Conservation (phyloP, 2,113 vertebrate genomes). For the Oreocharis arfaki region DNA sequence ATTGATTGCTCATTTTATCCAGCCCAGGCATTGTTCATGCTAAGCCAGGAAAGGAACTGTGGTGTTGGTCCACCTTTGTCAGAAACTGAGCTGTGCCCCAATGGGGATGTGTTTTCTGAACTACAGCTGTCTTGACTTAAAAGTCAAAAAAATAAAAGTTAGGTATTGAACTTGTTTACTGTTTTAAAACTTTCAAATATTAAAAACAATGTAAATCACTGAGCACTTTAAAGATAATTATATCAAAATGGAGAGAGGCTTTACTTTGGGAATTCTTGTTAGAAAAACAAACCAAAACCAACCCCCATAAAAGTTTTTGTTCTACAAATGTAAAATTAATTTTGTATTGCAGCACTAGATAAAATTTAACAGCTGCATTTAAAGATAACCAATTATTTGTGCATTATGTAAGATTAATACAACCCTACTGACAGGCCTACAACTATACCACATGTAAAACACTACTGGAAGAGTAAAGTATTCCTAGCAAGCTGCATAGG, state of each 20-base stretch:
- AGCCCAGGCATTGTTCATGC: neutral
- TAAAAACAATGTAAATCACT: neutral
- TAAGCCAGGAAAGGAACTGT: neutral
- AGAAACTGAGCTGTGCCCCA: neutral
- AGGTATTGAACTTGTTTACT: neutral
- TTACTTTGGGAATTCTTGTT: neutral
- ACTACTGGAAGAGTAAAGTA: neutral
- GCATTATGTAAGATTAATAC: neutral
- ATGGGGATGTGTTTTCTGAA: neutral
- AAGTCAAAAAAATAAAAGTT: neutral
- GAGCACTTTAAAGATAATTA: neutral
- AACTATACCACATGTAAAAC: neutral
- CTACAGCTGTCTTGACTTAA: no score
- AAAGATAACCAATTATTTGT: neutral
- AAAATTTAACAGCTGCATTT: neutral
- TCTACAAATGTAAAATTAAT: neutral
- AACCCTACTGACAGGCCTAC: neutral
- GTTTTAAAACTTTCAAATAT: neutral
- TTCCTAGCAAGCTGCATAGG: neutral
- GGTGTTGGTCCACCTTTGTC: neutral
- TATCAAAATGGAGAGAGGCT: neutral
- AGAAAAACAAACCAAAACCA: neutral
- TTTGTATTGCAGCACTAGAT: neutral
- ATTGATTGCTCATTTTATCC: neutral
- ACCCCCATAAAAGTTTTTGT: neutral